phyloP scores from a whole-genome alignment of 2,888 invertebrate species.

The Orthosia gothica region DNA sequence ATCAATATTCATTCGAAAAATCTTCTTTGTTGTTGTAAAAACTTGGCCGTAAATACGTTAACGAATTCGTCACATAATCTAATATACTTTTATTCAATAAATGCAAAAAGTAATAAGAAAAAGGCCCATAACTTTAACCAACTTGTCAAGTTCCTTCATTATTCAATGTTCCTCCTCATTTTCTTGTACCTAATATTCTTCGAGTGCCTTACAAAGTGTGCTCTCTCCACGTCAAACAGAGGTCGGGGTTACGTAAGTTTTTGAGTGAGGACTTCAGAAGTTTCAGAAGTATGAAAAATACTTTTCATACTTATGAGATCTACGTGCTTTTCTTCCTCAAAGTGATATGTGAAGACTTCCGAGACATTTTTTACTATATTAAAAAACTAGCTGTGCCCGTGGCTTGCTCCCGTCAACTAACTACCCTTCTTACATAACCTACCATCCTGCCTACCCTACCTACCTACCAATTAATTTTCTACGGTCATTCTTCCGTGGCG shows the following conservation, averaged over 20 bases:
- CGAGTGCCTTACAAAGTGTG: background rate
- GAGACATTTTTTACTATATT: background rate
- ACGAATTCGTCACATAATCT: no score
- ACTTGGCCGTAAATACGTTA: no score
- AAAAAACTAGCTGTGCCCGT: no score
- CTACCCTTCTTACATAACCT: no score
- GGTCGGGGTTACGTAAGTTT: constrained; percentile 15
- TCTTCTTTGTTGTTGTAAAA: no score
- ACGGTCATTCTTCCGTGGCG: no score
- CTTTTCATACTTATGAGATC: constrained; percentile 15
- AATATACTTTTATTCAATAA: no score
- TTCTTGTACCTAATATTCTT: background rate
- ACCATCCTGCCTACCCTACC: no score
- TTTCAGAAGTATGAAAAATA: constrained; percentile 36
- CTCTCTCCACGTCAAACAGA: constrained; percentile 18
- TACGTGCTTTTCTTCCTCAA: constrained; percentile 4
- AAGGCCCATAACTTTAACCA: background rate
- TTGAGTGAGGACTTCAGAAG: constrained; percentile 11
- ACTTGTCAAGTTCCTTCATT: background rate
- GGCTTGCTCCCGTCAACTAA: no score
- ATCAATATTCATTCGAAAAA: no score
- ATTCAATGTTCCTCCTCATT: background rate
- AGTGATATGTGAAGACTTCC: constrained; percentile 2
- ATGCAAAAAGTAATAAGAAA: background rate
- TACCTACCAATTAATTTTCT: no score